phyloP scores from a whole-genome alignment of 2,797 vertebrate species.

The Gallinago nigripennis region DNA sequence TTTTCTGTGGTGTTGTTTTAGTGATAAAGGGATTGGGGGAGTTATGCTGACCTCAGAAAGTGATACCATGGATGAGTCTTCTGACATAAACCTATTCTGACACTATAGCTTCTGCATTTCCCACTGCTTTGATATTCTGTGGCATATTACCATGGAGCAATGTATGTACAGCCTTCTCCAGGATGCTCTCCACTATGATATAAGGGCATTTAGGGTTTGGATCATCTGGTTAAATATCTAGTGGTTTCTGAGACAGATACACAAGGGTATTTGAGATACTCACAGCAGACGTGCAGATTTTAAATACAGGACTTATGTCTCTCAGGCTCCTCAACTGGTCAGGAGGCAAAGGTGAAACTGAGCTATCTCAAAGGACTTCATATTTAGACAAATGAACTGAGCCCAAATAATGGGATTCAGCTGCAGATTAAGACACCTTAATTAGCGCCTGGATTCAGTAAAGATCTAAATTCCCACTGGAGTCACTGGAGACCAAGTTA shows the following conservation, averaged over 20 bases:
- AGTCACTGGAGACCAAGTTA: neutral
- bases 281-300: neutral
- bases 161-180: neutral
- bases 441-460: neutral
- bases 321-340: neutral
- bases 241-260: neutral
- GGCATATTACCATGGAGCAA: neutral
- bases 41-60: neutral
- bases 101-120: neutral
- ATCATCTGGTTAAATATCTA: neutral
- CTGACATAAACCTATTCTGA: neutral
- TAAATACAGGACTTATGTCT: accelerated
- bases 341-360: neutral
- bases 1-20: neutral
- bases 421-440: neutral
- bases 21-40: neutral
- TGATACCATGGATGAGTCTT: neutral
- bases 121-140: neutral
- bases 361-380: neutral
- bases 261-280: neutral
- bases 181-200: neutral
- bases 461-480: neutral
- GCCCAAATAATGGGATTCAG: neutral
- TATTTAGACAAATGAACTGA: neutral
- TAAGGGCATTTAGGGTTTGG: neutral